Evolutionary conservation across 2,113 vertebrate genomes (phyloP).

Genomic region (Pavo muticus): DNA sequence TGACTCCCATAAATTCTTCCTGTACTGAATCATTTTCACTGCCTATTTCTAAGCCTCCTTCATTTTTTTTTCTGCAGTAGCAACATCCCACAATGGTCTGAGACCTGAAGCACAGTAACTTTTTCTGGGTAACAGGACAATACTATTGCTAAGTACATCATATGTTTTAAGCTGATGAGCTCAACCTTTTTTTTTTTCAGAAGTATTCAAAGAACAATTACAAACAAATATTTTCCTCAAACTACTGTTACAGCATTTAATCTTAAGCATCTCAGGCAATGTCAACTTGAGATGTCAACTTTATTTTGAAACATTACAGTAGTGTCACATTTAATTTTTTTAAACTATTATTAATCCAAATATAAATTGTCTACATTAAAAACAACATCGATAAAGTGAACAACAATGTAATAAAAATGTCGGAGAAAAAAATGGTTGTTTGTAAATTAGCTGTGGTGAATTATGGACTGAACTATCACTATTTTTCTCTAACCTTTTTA

Average conservation of each 20-base stretch:
- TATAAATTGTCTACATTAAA: constrained; percentile 10
- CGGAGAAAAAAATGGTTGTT: neutral
- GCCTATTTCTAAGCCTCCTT: neutral
- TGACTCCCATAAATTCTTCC: neutral
- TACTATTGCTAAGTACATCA: neutral
- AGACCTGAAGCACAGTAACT: neutral
- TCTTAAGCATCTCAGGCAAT: neutral
- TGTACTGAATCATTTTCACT: neutral
- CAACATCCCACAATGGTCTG: neutral
- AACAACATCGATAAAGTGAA: neutral
- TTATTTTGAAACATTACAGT: constrained; percentile 8
- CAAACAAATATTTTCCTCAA: neutral
- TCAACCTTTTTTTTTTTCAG: neutral
- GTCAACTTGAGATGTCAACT: neutral
- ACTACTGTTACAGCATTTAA: neutral
- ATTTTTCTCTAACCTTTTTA: neutral
- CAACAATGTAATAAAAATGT: constrained; percentile 3
- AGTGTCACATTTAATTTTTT: neutral
- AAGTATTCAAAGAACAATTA: neutral
- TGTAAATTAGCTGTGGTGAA: neutral
- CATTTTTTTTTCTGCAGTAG: neutral
- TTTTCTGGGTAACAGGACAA: neutral
- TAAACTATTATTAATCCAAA: neutral
- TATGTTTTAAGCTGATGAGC: neutral
- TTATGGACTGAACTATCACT: neutral